Base-by-base conservation (phyloP, 2,888 invertebrate species). In the Thymelicus acteon region DNA sequence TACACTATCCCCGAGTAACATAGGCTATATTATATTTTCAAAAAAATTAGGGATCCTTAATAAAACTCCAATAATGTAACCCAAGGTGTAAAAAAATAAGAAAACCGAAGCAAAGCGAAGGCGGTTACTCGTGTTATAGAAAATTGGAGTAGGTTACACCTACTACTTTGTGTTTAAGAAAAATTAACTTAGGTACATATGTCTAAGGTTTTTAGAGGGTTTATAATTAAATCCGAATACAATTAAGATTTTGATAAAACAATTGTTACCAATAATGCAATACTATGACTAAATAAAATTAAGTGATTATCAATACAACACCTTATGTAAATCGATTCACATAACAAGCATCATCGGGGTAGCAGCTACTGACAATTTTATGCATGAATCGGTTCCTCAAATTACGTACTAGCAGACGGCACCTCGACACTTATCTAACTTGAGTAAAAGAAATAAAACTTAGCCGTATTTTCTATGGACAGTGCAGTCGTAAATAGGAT, bases 381-480 rank as follows among this genome's bases (percentile, higher is more conserved):
- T 79, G 87, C 84, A 82, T 84, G 80, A 83, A 75, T 70, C 82
- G 75, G 79, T 77, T 80, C 74, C 74, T 74, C 74, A 83, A 85
- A 85, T 85, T 85, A 83, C 84, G 80, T 70, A 83, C 82, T 67
- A 70, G 40, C 75, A 74, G 81, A 82, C 79, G 81, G 80, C 81
- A 79, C 79, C 77, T 81, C 83, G 82, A 80, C 78, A 78, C 83
- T 92, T 90, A 91, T 89, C 89, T 90, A 91, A 90, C 87, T 81
- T 77, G 79, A 81, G 76, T 83, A 86, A 87, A 88, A 89, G 85
- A 88, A 88, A 90, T 82, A 80, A 85, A 84, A 79, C 78, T 77
- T 78, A 80, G 71, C 82, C 81, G 79, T 79, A 84, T 81, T 86
- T 84, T 85, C 87, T 85, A 84, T 84, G 81, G 81, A 85, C 84